Conservation (phyloP, 1,140 invertebrate species). For the Drosophila bocqueti region DNA sequence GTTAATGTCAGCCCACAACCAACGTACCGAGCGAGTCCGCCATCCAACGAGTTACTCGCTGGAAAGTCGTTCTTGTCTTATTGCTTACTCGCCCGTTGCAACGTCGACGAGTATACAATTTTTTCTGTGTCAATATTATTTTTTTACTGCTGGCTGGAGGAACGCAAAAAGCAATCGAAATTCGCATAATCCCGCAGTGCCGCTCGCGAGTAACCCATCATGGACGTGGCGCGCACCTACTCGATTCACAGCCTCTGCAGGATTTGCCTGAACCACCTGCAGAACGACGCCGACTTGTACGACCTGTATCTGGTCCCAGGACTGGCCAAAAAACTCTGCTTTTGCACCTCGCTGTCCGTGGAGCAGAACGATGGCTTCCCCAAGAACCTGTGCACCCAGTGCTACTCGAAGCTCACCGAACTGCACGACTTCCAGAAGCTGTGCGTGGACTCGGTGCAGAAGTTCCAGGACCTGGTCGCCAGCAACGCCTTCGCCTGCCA, state of each 20-base stretch:
- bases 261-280: constrained; percentile 75
- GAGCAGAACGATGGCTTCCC: constrained; percentile 81
- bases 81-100: constrained; percentile 40
- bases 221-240: constrained; percentile 70
- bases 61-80: constrained; percentile 37
- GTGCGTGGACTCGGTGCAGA: constrained; percentile 78
- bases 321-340: constrained; percentile 74
- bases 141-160: constrained; percentile 62
- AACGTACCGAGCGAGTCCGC: background rate
- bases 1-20: background rate
- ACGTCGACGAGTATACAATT: constrained; percentile 76
- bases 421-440: constrained; percentile 77
- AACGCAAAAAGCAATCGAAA: constrained; percentile 37
- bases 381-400: constrained; percentile 76
- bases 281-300: constrained; percentile 70
- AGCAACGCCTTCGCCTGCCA: constrained; percentile 70
- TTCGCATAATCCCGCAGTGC: constrained; percentile 7
- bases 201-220: constrained; percentile 30
- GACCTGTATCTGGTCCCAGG: constrained; percentile 80
- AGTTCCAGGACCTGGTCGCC: constrained; percentile 76
- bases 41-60: constrained; percentile 21
- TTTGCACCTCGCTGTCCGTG: constrained; percentile 79
- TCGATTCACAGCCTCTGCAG: constrained; percentile 81
- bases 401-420: constrained; percentile 74
- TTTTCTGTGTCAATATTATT: constrained; percentile 80